These are phyloP conservation scores for Holothuria scabra DNA, from an alignment of 53 echinoderm and acorn worm genomes.

Conservation along the genomic window DNA sequence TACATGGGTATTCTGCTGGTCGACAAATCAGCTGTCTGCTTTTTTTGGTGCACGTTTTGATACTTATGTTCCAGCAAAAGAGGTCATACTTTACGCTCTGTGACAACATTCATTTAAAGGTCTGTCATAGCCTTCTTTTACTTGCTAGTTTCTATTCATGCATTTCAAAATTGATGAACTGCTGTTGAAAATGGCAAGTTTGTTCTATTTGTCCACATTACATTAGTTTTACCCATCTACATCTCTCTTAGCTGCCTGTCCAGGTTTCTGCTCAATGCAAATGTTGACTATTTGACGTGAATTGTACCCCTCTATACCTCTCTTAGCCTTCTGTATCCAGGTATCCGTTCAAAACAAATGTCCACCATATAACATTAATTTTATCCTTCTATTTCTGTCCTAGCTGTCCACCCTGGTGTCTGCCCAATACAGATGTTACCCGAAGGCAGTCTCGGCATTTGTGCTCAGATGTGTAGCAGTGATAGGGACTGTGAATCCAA, in stretches of 20 bases:
- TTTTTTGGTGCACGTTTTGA: too few relatives aligned
- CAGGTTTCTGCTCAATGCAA: slow-evolving; percentile 37
- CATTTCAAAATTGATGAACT: too few relatives aligned
- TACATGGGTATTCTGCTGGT: too few relatives aligned
- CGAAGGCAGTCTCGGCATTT: slow-evolving; percentile 56
- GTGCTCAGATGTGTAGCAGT: slow-evolving; percentile 57
- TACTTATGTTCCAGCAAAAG: too few relatives aligned
- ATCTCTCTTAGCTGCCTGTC: slow-evolving; percentile 35
- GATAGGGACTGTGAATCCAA: slow-evolving; percentile 61
- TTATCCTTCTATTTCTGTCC: neutral
- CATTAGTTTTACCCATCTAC: neutral
- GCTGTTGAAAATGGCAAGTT: too few relatives aligned
- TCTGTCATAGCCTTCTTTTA: too few relatives aligned
- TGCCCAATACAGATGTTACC: slow-evolving; percentile 37
- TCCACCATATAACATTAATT: neutral
- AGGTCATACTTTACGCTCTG: too few relatives aligned
- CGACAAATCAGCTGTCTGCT: too few relatives aligned
- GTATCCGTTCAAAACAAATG: slow-evolving; percentile 19
- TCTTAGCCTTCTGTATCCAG: slow-evolving; percentile 47
- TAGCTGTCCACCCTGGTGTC: slow-evolving; percentile 52
- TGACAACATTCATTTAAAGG: too few relatives aligned
- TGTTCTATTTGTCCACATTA: neutral
- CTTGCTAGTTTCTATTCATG: too few relatives aligned
- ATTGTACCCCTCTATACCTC: neutral
- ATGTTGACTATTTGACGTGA: slow-evolving; percentile 1